These are phyloP conservation scores for Zaprionus obscuricornis DNA, from an alignment of 2,888 invertebrate species.

Conservation along the genomic window DNA sequence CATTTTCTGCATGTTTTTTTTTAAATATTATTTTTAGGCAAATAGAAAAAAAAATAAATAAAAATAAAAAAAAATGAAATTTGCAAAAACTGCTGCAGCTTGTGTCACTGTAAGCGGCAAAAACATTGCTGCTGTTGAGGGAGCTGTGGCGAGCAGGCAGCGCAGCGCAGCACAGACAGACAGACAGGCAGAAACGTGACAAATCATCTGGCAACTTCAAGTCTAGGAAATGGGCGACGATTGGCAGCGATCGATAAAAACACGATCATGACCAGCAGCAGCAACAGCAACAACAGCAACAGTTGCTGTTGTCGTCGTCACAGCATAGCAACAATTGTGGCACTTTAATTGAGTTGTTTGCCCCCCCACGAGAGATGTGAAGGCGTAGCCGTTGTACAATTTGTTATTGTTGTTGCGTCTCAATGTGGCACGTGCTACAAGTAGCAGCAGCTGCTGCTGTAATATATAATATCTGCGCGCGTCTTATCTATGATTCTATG, in stretches of 20 bases:
- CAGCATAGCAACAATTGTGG: conserved; percentile 10
- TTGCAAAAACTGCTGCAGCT: conserved; percentile 41
- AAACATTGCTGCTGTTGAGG: conserved; percentile 4
- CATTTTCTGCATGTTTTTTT: conserved; percentile 21
- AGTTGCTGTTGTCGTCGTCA: conserved; percentile 13
- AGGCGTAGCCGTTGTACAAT: conserved; percentile 43
- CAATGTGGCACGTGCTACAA: conserved; percentile 47
- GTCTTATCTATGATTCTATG: conserved; percentile 53
- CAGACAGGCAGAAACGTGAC: conserved; percentile 40
- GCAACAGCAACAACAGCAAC: too few species aligned
- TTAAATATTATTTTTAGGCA: conserved; percentile 62
- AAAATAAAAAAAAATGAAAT: conserved; percentile 47
- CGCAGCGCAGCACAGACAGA: neutral
- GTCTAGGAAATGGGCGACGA: conserved; percentile 47
- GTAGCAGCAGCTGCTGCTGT: conserved; percentile 22
- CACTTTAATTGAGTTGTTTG: conserved; percentile 54
- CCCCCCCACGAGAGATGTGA: conserved; percentile 4
- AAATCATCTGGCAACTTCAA: conserved; percentile 36
- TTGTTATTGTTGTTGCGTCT: conserved; percentile 13
- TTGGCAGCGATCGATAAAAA: conserved; percentile 57
- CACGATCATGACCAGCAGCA: conserved; percentile 61
- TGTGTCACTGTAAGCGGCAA: conserved; percentile 32
- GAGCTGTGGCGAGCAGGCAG: neutral
- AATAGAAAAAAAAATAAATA: conserved; percentile 21
- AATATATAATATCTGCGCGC: too few species aligned